phyloP scores from a whole-genome alignment of 2,113 vertebrate genomes.

The Zapornia atra region DNA sequence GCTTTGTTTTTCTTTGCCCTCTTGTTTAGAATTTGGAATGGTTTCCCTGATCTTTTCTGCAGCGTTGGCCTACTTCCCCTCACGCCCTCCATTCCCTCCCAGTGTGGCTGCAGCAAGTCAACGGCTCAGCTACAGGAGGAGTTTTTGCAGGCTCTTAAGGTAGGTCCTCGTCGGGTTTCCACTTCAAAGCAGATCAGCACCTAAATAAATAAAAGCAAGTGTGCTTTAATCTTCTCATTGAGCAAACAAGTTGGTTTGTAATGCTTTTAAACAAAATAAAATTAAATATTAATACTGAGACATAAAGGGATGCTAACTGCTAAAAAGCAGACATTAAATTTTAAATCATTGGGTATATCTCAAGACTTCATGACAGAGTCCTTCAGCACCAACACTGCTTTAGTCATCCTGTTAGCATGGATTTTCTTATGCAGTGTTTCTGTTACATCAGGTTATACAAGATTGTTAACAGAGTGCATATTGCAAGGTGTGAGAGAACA shows the following conservation, averaged over 20 bases:
- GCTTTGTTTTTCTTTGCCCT: constrained; percentile 38
- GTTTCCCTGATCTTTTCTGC: constrained; percentile 87
- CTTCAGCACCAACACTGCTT: background rate
- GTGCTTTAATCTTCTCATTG: constrained; percentile 50
- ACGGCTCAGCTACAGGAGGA: constrained; percentile 91
- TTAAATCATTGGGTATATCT: background rate
- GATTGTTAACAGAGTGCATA: background rate
- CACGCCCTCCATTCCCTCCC: constrained; percentile 91
- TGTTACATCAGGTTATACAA: background rate
- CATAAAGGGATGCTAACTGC: constrained; percentile 35
- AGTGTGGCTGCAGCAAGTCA: constrained; percentile 96
- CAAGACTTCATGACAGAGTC: background rate
- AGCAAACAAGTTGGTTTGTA: constrained; percentile 35
- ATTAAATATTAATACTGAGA: constrained; percentile 51
- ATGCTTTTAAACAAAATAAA: constrained; percentile 51
- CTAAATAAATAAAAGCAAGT: constrained; percentile 40
- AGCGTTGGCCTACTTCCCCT: constrained; percentile 90
- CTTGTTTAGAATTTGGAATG: constrained; percentile 84
- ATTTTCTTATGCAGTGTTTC: background rate
- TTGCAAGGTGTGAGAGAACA: background rate
- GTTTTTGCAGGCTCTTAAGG: constrained; percentile 93
- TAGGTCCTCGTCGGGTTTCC: constrained; percentile 49
- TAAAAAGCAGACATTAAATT: constrained; percentile 42
- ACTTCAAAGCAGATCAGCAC: constrained; percentile 15
- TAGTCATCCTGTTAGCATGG: background rate